A percentile compares a stretch with the other conserved stretches of the same genome.
phyloP scores from a whole-genome alignment of 2,113 vertebrate species.

The Channa argus region DNA sequence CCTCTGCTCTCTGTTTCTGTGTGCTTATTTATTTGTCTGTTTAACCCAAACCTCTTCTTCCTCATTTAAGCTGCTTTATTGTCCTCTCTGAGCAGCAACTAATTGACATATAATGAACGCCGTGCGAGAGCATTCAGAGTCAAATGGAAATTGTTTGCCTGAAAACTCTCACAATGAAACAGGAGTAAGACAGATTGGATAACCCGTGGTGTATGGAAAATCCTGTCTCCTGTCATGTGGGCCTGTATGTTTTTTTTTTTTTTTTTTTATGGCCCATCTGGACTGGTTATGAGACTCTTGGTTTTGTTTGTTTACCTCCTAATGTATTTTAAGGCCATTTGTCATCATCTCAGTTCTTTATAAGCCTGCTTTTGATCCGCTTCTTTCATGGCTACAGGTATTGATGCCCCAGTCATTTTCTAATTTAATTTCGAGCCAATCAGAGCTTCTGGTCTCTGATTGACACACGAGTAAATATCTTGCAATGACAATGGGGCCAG shows the following conservation, averaged over 20 bases:
- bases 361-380: constrained; percentile 53
- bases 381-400: constrained; percentile 29
- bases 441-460: constrained; percentile 26
- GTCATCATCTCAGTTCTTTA: constrained; percentile 46
- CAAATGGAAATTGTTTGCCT: constrained; percentile 74
- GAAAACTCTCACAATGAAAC: constrained; percentile 62
- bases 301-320: constrained; percentile 73
- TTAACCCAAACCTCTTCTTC: constrained; percentile 58
- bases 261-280: constrained; percentile 79
- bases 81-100: constrained; percentile 44
- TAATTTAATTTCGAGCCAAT: constrained; percentile 35
- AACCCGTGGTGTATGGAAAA: constrained; percentile 61
- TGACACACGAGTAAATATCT: constrained; percentile 28
- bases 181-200: constrained; percentile 51
- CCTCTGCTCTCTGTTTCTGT: constrained; percentile 64
- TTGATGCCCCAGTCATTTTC: constrained; percentile 25
- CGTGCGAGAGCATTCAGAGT: constrained; percentile 32
- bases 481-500: neutral
- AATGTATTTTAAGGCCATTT: constrained; percentile 71
- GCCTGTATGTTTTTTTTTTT: constrained; percentile 28
- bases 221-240: constrained; percentile 66
- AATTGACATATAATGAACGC: constrained; percentile 68
- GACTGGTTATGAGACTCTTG: constrained; percentile 64
- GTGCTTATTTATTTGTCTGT: constrained; percentile 70
- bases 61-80: constrained; percentile 65